Base-by-base conservation (phyloP, 2,797 vertebrate species). In the Neosilurus mollespiculum region DNA sequence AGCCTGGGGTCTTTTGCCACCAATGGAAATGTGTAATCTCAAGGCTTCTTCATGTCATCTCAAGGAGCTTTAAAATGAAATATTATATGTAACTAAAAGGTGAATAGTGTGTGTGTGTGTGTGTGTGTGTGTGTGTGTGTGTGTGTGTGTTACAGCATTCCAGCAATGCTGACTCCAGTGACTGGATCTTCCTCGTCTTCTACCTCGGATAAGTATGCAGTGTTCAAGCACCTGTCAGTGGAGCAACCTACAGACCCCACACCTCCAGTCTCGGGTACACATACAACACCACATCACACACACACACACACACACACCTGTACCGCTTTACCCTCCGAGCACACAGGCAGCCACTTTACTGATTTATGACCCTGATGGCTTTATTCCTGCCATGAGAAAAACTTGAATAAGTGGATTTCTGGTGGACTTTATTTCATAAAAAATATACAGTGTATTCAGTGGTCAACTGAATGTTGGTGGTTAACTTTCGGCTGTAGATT, bases 191-290 rank as follows among this genome's bases (percentile, higher is more conserved):
- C 96, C 89, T 88, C 93, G 0, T 83, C 87, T 9, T 81, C 92
- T 1, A 93, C 96, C 26, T 90, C 93, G 78, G 98, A 99, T 93
- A 98, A 98, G 89, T 99, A 99, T 20, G 97, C 98, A 69, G 98
- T 92, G 82, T 99, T 99, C 91, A 99, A 99, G 94, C 96, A 97
- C 89, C 95, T 99, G 87, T 93, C 94, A 73, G 90, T 95, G 87
- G 96, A 98, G 89, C 96, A 94, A 89, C 92, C 95, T 70, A 83
- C 94, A 79, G 97, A 99, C 91, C 92, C 92, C 49, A 71, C 93
- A 18, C 82, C 94, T 83, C 78, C 94, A 7, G 92, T 94, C 91
- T 94, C 95, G 97, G 97, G 97, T 99, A 97, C 24, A 76, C 43
- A 97, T 22, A 76, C 58, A 49, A 66, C 66, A 51, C 56, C 34